Conservation (phyloP, 2,797 vertebrate species). For the Spheniscus humboldti region DNA sequence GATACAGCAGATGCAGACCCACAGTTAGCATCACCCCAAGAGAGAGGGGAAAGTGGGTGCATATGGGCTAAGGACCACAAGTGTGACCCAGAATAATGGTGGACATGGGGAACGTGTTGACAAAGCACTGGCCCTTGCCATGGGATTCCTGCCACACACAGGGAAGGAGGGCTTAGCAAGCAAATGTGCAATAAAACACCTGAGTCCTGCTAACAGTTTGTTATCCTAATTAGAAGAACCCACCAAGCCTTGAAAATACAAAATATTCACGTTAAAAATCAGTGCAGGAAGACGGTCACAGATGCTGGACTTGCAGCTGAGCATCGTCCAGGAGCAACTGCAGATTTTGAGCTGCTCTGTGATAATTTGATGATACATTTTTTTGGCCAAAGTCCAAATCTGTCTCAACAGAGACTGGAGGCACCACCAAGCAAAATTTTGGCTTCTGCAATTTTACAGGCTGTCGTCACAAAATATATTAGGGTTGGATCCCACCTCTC, state of each 20-base stretch:
- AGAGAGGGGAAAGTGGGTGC: background rate
- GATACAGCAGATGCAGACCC: background rate
- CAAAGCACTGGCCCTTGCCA: background rate
- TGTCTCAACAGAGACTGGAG: background rate
- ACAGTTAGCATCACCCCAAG: background rate
- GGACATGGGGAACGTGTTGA: background rate
- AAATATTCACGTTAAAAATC: background rate
- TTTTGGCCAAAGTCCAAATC: background rate
- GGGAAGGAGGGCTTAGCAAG: background rate
- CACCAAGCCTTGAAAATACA: background rate
- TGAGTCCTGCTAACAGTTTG: background rate
- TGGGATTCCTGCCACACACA: background rate
- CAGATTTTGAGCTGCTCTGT: background rate
- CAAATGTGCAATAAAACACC: background rate
- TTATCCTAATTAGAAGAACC: background rate
- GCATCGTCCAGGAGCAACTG: rapidly evolving
- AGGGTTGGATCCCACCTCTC: background rate
- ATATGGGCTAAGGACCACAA: rapidly evolving
- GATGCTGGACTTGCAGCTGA: background rate
- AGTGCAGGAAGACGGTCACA: background rate
- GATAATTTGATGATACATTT: background rate
- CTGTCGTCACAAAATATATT: background rate
- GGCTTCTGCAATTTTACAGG: background rate
- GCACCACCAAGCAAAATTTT: background rate
- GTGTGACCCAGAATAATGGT: background rate